Percentiles rank a stretch among this genome's conserved stretches.
Conservation (phyloP, 1,140 invertebrate species). For the Schlechtendalia chinensis region DNA sequence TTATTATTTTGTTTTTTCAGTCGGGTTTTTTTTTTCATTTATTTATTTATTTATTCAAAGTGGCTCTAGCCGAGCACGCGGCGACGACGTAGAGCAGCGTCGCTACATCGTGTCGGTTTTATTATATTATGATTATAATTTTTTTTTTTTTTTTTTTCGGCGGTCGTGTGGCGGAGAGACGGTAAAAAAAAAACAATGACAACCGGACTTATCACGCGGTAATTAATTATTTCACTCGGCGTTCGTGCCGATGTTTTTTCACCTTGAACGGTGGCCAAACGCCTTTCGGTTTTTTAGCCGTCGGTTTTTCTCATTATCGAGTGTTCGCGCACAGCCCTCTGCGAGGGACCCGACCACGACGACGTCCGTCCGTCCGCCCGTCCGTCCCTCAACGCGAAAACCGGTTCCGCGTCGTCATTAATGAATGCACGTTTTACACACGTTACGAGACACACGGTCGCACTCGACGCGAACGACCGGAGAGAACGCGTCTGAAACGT, state of each 20-base stretch:
- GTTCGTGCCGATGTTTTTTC: slow-evolving; percentile 38
- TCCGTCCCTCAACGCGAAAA: not conserved
- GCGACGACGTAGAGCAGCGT: not conserved
- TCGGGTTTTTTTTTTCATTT: too few relatives aligned
- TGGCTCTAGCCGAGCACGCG: slow-evolving; percentile 15
- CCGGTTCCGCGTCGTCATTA: not conserved
- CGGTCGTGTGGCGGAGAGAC: not conserved
- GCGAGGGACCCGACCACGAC: not conserved
- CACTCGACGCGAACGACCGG: too few relatives aligned
- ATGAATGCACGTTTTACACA: not conserved
- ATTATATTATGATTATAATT: not conserved
- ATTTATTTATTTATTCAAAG: slow-evolving; percentile 40
- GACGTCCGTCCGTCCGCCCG: too few relatives aligned
- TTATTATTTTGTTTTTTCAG: not conserved
- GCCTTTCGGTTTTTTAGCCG: slow-evolving; percentile 18
- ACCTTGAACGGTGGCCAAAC: slow-evolving; percentile 48
- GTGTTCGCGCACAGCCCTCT: not conserved
- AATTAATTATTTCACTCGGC: slow-evolving; percentile 40
- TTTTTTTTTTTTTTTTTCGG: slow-evolving; percentile 6
- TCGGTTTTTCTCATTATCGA: too few relatives aligned
- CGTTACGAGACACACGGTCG: not conserved
- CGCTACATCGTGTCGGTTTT: slow-evolving; percentile 11
- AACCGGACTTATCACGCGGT: slow-evolving; percentile 40
- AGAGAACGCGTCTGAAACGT: not conserved
- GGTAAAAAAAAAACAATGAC: slow-evolving; percentile 45